Evolutionary conservation across 2,888 invertebrate genomes (phyloP), one percentile per base, ranked within the genome.

Genomic region (Cristatella mucedo): DNA sequence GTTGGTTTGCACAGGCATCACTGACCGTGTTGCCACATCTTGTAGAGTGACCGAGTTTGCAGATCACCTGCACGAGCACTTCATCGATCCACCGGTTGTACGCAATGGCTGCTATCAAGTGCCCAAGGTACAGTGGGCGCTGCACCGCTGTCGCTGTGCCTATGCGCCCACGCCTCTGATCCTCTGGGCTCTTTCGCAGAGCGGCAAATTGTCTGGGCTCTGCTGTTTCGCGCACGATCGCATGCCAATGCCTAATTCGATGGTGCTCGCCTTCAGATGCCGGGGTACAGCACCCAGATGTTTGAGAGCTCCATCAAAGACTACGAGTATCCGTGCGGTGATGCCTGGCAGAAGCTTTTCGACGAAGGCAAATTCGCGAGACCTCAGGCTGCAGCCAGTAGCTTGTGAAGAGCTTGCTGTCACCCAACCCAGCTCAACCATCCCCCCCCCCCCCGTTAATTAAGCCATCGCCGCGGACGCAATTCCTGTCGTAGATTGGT

Each of bases 41-140:
- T 41, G 4, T 42, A 73, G 83, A 32, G 72, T 82, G 54, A 74
- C 83, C 21, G 87, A 89, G 65, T 86, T 78, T 62, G 80, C 84
- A 7, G 84, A 85, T 61, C 85, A 87, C 55, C 80, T 86, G 48
- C 84, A 85, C 56, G 82, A 86, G 51, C 83, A 87, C 61, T 87
- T 87, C 63, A 70, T 73, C 22, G 68, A 77, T 54, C 85, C 85
- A 0, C 74, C 77, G 11, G 54, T 73, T 2, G 73, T 85, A 2
- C 63, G 73, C 42, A 73, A 77, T 49, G 83, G 80, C 11, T 41
- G 46, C 38, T 87, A 86, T 54, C 67, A 76, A 52, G 74, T 77
- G 2, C 84, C 85, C n/a, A 71, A 68, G 68, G 81, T 80, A 68
- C 20, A n/a, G 21, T 36, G 32, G 11, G 21, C 9, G 32, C 11